These are phyloP conservation scores for Clarias fuscus DNA, from an alignment of 2,797 vertebrate species.

Conservation along the genomic window DNA sequence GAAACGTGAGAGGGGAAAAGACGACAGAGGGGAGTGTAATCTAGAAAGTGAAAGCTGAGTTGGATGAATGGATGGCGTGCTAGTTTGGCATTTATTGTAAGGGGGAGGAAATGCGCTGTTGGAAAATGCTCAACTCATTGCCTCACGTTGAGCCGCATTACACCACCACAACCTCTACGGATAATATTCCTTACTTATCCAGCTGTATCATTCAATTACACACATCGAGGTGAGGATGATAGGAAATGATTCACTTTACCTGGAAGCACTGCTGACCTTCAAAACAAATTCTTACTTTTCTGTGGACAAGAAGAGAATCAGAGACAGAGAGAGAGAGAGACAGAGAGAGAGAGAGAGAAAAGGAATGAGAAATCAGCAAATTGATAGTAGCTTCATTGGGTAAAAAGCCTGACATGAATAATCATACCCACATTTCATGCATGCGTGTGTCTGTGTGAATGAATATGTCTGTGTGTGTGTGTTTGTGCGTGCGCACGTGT, in stretches of 20 bases:
- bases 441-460: conserved; percentile 9
- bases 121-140: background rate
- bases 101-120: background rate
- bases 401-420: conserved; percentile 35
- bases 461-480: conserved; percentile 5
- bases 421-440: conserved; percentile 8
- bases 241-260: conserved; percentile 60
- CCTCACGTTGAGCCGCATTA: background rate
- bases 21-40: background rate
- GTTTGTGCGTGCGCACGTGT: conserved; percentile 6
- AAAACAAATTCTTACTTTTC: conserved; percentile 83
- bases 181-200: background rate
- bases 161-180: background rate
- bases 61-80: background rate
- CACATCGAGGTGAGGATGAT: background rate
- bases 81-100: background rate
- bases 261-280: conserved; percentile 70
- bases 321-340: no score
- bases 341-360: no score
- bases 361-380: background rate
- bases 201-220: background rate
- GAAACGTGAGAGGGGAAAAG: background rate
- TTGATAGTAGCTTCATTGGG: conserved; percentile 21
- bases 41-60: background rate
- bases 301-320: conserved; percentile 58